These are phyloP conservation scores for Samia ricini DNA, from an alignment of 1,140 invertebrate species.

Conservation along the genomic window DNA sequence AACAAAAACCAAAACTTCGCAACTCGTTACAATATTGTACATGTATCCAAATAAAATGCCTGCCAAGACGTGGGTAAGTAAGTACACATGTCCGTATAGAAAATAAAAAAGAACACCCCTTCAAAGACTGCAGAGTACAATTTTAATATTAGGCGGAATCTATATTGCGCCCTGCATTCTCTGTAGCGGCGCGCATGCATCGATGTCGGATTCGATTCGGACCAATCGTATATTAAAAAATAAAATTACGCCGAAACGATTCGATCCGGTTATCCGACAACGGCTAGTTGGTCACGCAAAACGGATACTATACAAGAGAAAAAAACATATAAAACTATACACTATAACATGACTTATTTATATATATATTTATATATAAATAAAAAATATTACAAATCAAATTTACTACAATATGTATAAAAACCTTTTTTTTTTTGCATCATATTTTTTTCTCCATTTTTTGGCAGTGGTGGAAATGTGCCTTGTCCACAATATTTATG, in stretches of 20 bases:
- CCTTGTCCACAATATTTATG: slow-evolving; percentile 71
- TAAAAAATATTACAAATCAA: slow-evolving; percentile 68
- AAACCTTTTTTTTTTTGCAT: slow-evolving; percentile 28
- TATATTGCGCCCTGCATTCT: slow-evolving; percentile 66
- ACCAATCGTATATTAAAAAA: slow-evolving; percentile 13
- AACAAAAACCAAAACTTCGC: slow-evolving; percentile 77
- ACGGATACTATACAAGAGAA: slow-evolving; percentile 71
- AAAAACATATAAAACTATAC: slow-evolving; percentile 68
- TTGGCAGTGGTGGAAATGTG: slow-evolving; percentile 78
- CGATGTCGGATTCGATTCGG: slow-evolving; percentile 1
- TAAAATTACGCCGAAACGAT: slow-evolving; percentile 27
- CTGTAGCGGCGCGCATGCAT: slow-evolving; percentile 47
- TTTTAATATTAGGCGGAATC: slow-evolving; percentile 75
- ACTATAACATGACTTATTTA: slow-evolving; percentile 74
- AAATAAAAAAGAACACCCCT: slow-evolving; percentile 48
- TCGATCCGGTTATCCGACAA: slow-evolving; percentile 28
- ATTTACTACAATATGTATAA: slow-evolving; percentile 40
- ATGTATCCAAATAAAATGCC: slow-evolving; percentile 52
- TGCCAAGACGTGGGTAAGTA: slow-evolving; percentile 51
- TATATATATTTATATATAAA: too few species aligned
- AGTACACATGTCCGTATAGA: slow-evolving; percentile 58
- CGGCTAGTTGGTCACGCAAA: slow-evolving; percentile 40
- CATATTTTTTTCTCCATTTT: slow-evolving; percentile 55
- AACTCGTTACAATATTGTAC: slow-evolving; percentile 58
- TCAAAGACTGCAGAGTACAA: slow-evolving; percentile 70